Conservation (phyloP, 2,888 invertebrate species). For the Cataglyphis livida region DNA sequence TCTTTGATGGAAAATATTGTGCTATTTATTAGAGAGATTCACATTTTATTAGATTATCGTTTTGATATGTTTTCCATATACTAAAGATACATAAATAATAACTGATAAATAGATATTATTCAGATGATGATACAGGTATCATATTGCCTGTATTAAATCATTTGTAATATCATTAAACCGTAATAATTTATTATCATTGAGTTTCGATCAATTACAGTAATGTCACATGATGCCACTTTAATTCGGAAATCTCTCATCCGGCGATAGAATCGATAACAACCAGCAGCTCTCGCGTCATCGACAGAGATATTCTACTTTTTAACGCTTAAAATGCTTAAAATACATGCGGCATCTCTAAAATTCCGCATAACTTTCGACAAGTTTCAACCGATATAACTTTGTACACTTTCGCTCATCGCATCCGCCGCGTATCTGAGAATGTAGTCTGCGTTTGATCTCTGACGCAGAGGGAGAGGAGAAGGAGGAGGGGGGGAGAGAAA, state of each 20-base stretch:
- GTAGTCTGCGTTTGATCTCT: slow-evolving; percentile 46
- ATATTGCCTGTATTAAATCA: not conserved
- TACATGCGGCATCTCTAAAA: slow-evolving; percentile 14
- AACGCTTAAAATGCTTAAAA: slow-evolving; percentile 35
- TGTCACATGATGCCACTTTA: not conserved
- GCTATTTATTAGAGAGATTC: not conserved
- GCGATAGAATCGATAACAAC: not conserved
- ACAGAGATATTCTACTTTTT: not conserved
- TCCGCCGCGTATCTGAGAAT: slow-evolving; percentile 27
- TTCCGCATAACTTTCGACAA: slow-evolving; percentile 43
- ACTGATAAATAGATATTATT: slow-evolving; percentile 7
- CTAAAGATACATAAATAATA: slow-evolving; percentile 1
- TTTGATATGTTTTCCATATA: not conserved
- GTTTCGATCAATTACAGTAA: not conserved
- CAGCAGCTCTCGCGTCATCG: not conserved
- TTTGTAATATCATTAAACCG: not conserved
- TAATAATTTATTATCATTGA: slow-evolving; percentile 9
- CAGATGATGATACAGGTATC: too few relatives aligned
- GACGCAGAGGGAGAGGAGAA: not conserved
- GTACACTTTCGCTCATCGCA: slow-evolving; percentile 42
- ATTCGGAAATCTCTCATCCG: slow-evolving; percentile 3
- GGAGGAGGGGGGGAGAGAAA: not conserved
- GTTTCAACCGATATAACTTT: slow-evolving; percentile 44
- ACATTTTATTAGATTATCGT: not conserved
- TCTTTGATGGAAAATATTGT: not conserved